Evolutionary conservation across 1,140 invertebrate species (phyloP), one percentile per base, ranked within the genome.

Genomic region (Diploscapter pachys): DNA sequence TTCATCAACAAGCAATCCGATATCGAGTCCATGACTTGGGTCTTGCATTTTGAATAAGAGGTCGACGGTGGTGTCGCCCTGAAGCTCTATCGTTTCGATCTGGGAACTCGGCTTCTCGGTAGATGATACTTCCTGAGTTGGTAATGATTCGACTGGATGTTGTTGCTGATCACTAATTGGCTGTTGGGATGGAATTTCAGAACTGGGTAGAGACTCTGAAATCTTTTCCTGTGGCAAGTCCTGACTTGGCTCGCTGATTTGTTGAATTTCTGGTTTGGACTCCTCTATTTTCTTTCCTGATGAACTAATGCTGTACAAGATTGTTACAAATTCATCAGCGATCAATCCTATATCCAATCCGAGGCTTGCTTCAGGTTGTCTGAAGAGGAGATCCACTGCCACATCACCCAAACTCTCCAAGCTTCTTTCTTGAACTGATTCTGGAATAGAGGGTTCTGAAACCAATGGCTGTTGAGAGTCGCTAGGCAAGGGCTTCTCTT

Each of bases 311-410:
- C 59, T 31, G 9, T 49, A 3, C 53, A 2, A 48, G 2, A 56
- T 68, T 11, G 48, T 11, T n/a, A 67, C 31, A 54, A 67, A 67
- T 11, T 67, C 65, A 13, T 52, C 53, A 2, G 4, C 56, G 52
- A 67, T 6, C 49, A 67, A 11, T 13, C 56, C 65, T 6, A 67
- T 52, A 13, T 67, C 65, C 5, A 67, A 9, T 6, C 65, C 65
- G 6, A 3, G 48, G 50, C 53, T 54, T 6, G 56, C 50, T 52
- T 72, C 71, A 11, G 71, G 31, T 31, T 72, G 63, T 11, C n/a
- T 56, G 31, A 72, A 72, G 13, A 72, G 31, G 8, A 72, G 59
- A 6, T 72, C 71, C 9, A 72, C 56, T 4, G 11, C 5, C 31
- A 63, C 62, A 6, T 72, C 71, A 31, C 50, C 55, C 5, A 72